Evolutionary conservation across 2,888 invertebrate genomes (phyloP).

Genomic region (Spilosoma lubricipeda): DNA sequence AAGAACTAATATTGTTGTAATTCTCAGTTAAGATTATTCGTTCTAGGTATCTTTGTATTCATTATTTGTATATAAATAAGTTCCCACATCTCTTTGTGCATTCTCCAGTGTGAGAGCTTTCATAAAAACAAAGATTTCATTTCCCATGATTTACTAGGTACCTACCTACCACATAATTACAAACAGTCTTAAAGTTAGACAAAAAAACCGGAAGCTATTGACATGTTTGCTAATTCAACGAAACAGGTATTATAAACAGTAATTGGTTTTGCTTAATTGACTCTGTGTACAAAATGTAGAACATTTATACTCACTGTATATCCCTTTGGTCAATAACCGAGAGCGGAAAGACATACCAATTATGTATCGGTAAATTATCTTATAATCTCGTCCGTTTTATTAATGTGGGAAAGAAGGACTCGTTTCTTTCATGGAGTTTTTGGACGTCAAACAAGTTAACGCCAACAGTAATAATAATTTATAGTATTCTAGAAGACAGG

Average conservation of each 20-base stretch:
- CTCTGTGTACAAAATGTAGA: constrained; percentile 20
- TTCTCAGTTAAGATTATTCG: not conserved
- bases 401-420: constrained; percentile 6
- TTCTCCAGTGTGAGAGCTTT: not conserved
- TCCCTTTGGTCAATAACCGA: constrained; percentile 8
- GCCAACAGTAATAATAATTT: not conserved
- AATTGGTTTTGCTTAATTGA: constrained; percentile 24
- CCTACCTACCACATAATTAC: not conserved
- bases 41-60: not conserved
- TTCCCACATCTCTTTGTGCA: not conserved
- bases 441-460: not conserved
- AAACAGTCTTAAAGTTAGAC: not conserved
- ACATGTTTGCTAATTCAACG: constrained; percentile 8
- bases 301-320: constrained; percentile 24
- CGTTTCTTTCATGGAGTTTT: not conserved
- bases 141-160: not conserved
- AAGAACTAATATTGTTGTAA: not conserved
- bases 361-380: constrained; percentile 20
- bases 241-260: constrained; percentile 24
- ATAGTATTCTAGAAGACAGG: not conserved
- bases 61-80: not conserved
- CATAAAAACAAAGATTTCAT: not conserved
- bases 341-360: constrained; percentile 30
- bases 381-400: constrained; percentile 2
- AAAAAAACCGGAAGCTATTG: not conserved